These are phyloP conservation scores for Gastracanthus pulcherrimus DNA, from an alignment of 2,888 invertebrate species.

Conservation along the genomic window DNA sequence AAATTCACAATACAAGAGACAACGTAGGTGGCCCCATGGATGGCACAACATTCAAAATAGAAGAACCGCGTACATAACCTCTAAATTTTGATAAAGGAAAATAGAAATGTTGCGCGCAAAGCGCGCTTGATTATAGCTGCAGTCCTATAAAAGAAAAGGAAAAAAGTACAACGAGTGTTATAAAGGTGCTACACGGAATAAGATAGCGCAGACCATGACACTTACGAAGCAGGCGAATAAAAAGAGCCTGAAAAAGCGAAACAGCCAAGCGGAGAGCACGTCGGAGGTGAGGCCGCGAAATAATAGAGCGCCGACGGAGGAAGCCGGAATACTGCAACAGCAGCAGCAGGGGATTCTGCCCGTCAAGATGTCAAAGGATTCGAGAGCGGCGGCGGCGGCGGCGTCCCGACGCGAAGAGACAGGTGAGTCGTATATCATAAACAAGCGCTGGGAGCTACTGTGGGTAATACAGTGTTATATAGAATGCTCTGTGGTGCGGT, in stretches of 20 bases:
- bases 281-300: conserved; percentile 13
- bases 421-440: conserved; percentile 60
- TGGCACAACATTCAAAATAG: too few species aligned
- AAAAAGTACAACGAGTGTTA: conserved; percentile 8
- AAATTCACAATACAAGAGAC: too few species aligned
- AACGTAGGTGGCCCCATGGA: too few species aligned
- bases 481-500: background rate
- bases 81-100: too few species aligned
- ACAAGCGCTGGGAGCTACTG: background rate
- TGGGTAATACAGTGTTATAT: background rate
- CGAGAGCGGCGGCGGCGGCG: conserved; percentile 30
- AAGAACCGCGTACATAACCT: too few species aligned
- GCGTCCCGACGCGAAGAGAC: conserved; percentile 41
- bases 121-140: background rate
- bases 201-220: conserved; percentile 66
- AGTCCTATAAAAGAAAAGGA: background rate
- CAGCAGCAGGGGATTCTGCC: conserved; percentile 46
- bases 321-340: conserved; percentile 53
- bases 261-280: background rate
- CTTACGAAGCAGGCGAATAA: conserved; percentile 66
- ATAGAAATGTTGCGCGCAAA: background rate
- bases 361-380: conserved; percentile 56
- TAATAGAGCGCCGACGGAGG: conserved; percentile 51
- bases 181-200: background rate
- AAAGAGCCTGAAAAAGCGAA: conserved; percentile 61